Evolutionary conservation across 1,140 invertebrate species (phyloP).

Genomic region (Papilio polytes): DNA sequence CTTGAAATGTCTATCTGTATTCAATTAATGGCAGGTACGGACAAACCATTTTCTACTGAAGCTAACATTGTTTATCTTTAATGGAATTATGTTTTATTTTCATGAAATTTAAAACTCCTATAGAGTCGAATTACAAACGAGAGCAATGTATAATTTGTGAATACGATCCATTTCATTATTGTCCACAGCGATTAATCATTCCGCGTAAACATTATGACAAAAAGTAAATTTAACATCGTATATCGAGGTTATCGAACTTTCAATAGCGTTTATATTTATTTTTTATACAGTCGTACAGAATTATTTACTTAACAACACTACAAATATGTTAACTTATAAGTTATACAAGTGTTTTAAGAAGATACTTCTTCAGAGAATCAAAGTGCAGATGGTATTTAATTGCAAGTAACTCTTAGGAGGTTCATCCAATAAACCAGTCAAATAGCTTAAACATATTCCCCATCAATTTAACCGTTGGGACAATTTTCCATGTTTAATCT

Average conservation of each 20-base stretch:
- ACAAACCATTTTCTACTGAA: conserved; percentile 5
- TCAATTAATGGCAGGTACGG: neutral
- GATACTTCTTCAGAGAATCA: neutral
- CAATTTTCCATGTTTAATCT: neutral
- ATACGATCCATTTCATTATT: conserved; percentile 67
- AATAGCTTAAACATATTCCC: neutral
- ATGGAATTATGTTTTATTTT: neutral
- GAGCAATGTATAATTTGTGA: conserved; percentile 68
- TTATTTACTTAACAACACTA: neutral
- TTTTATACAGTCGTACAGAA: conserved; percentile 43
- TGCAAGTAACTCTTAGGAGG: neutral
- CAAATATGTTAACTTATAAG: neutral
- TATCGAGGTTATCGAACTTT: conserved; percentile 55
- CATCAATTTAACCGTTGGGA: neutral
- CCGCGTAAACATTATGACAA: conserved; percentile 70
- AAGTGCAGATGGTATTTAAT: too few species aligned
- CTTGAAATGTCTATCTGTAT: conserved; percentile 47
- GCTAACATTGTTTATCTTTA: neutral
- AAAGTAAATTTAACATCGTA: conserved; percentile 67
- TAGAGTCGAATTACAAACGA: conserved; percentile 70
- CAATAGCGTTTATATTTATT: conserved; percentile 67
- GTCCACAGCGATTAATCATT: conserved; percentile 74
- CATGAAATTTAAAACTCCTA: neutral
- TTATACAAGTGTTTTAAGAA: neutral
- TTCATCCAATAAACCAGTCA: neutral